Evolutionary conservation across 2,888 invertebrate species (phyloP).

Genomic region (Ormyrus rosae): DNA sequence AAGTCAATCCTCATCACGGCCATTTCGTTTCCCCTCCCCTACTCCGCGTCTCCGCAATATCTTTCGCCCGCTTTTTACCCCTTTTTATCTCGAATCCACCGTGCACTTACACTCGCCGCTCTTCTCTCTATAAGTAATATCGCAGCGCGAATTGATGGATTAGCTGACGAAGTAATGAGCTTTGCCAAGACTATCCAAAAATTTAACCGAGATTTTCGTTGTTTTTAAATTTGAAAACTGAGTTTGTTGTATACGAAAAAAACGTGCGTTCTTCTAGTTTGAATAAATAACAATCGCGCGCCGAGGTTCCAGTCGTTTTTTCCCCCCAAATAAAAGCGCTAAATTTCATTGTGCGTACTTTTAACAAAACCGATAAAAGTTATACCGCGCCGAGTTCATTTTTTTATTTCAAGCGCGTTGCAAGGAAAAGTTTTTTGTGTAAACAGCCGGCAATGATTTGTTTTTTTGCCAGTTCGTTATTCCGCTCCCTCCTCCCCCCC

Average conservation of each 20-base stretch:
- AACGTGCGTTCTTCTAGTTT: neutral
- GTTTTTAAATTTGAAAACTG: neutral
- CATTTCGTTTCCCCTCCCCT: conserved; percentile 58
- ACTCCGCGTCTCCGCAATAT: conserved; percentile 25
- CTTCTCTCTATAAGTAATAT: conserved; percentile 45
- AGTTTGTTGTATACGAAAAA: neutral
- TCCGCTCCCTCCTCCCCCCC: neutral
- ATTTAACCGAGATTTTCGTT: neutral
- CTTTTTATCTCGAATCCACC: conserved; percentile 33
- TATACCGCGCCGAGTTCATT: conserved; percentile 1
- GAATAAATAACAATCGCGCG: neutral
- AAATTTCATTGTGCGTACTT: conserved; percentile 25
- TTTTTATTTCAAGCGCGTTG: conserved; percentile 20
- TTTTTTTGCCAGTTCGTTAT: conserved; percentile 15
- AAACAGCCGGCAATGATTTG: conserved; percentile 14
- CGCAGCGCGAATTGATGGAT: conserved; percentile 17
- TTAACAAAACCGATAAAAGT: conserved; percentile 30
- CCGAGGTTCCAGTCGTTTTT: neutral
- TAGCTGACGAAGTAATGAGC: conserved; percentile 9
- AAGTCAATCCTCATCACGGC: conserved; percentile 73
- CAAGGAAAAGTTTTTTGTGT: conserved; percentile 25
- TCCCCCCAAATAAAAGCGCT: neutral
- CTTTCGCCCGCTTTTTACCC: conserved; percentile 12
- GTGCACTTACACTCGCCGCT: conserved; percentile 31
- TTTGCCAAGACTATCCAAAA: neutral